Base-by-base conservation (phyloP, 2,888 invertebrate species). In the Leucozona laternaria region DNA sequence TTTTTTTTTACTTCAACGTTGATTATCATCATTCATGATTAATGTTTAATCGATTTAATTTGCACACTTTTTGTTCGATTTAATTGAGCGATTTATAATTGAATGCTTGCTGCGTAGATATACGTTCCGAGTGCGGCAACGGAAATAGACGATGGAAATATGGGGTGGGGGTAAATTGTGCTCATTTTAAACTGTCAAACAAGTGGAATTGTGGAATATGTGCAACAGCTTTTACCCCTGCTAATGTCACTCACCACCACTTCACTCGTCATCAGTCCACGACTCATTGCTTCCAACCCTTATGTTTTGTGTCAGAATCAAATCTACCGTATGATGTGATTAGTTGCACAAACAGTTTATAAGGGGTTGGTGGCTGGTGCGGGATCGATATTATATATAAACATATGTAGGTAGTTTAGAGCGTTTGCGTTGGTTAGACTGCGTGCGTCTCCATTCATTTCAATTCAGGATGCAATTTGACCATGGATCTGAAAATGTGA, bases 21-120 rank as follows among this genome's bases (percentile, higher is more conserved):
- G 73, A 64, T 86, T 73, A 78, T 82, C 73, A 78, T 75, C 86
- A 60, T 82, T 86, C 70, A 78, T 86, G 82, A 86, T 86, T 86
- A 82, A 86, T 86, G 82, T 73, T 86, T 82, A 86, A 86, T 86
- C 86, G 86, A 86, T 82, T 86, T 78, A 86, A 86, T 86, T 86
- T 78, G 78, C 55, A 70, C 81, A 86, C 66, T 80, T 85, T 86
- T 82, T 86, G 86, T 86, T 86, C 82, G 86, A 86, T 78, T 86
- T 86, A 86, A 86, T 86, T 86, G 86, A 86, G 86, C 86, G 86
- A 82, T 86, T 86, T 86, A 86, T 86, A 82, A 86, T 82, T 86
- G 82, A 82, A 85, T 77, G 70, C 71, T 40, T 60, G 37, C 15
- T 22, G n/a, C n/a, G n/a, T n/a, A n/a, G n/a, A 15, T 37, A 15